Percentiles rank a stretch among this genome's conserved stretches.
Conservation (phyloP, 1,140 invertebrate genomes). For the Drosophila fuyamai region DNA sequence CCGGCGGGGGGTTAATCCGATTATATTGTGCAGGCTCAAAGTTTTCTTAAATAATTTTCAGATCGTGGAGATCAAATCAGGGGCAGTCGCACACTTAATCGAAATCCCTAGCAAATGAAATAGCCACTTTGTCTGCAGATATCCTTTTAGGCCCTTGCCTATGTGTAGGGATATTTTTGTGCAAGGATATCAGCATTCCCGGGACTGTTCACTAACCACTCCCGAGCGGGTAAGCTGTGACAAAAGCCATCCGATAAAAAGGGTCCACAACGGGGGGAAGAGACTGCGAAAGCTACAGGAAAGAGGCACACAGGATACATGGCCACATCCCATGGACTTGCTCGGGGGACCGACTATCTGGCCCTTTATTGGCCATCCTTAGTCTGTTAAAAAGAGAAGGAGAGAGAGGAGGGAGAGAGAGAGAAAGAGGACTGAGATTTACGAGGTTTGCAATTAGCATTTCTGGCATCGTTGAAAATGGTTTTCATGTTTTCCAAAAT, state of each 20-base stretch:
- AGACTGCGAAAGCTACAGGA: not conserved
- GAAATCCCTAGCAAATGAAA: conserved; percentile 9
- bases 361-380: conserved; percentile 7
- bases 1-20: not conserved
- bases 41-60: conserved; percentile 11
- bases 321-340: not conserved
- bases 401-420: not conserved
- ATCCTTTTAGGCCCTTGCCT: conserved; percentile 1
- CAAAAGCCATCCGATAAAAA: conserved; percentile 18
- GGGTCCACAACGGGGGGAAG: not conserved
- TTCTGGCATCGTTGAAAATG: conserved; percentile 7
- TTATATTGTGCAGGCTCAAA: not conserved
- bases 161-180: conserved; percentile 6
- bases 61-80: conserved; percentile 5
- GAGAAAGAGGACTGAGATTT: not conserved
- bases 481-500: conserved; percentile 3
- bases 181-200: not conserved
- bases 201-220: conserved; percentile 6
- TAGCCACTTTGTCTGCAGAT: conserved; percentile 3
- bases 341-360: conserved; percentile 10
- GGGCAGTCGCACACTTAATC: conserved; percentile 8
- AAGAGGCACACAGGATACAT: not conserved
- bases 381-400: not conserved
- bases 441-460: conserved; percentile 14
- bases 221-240: conserved; percentile 13